Evolutionary conservation across 2,797 vertebrate species (phyloP).

Genomic region (Thalassophryne amazonica): DNA sequence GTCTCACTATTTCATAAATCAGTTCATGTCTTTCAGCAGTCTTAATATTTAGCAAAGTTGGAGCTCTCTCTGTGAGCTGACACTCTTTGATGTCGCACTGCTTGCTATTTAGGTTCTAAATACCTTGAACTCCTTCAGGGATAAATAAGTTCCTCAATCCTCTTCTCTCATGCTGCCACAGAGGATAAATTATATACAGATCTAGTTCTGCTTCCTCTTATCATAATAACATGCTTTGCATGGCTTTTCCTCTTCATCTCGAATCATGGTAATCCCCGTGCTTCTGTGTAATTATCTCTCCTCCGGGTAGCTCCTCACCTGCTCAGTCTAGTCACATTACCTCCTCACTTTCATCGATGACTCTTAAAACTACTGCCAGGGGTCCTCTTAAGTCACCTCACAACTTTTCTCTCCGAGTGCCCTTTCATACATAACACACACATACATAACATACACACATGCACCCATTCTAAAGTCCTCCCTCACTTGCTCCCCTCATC

Average conservation of each 20-base stretch:
- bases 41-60: slow-evolving; percentile 12
- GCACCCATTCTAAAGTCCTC: no score
- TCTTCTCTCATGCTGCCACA: slow-evolving; percentile 42
- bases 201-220: slow-evolving; percentile 60
- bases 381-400: slow-evolving; percentile 64
- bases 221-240: slow-evolving; percentile 73
- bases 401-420: slow-evolving; percentile 44
- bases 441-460: no score
- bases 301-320: slow-evolving; percentile 70
- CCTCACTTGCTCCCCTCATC: slow-evolving; percentile 1
- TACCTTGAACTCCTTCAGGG: slow-evolving; percentile 50
- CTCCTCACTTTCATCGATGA: slow-evolving; percentile 70
- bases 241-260: slow-evolving; percentile 72
- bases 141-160: slow-evolving; percentile 58
- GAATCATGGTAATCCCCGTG: slow-evolving; percentile 72
- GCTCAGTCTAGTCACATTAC: slow-evolving; percentile 68
- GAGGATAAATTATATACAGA: slow-evolving; percentile 62
- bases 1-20: slow-evolving; percentile 16
- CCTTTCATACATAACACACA: slow-evolving; percentile 9
- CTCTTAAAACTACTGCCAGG: slow-evolving; percentile 70
- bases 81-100: slow-evolving; percentile 48
- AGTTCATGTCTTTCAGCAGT: slow-evolving; percentile 24
- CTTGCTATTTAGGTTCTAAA: slow-evolving; percentile 56
- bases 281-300: slow-evolving; percentile 76
- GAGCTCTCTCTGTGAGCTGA: slow-evolving; percentile 21